A percentile compares a stretch with the other conserved stretches of the same genome.
phyloP scores from a whole-genome alignment of 2,888 invertebrate genomes.

The Ochropacha duplaris region DNA sequence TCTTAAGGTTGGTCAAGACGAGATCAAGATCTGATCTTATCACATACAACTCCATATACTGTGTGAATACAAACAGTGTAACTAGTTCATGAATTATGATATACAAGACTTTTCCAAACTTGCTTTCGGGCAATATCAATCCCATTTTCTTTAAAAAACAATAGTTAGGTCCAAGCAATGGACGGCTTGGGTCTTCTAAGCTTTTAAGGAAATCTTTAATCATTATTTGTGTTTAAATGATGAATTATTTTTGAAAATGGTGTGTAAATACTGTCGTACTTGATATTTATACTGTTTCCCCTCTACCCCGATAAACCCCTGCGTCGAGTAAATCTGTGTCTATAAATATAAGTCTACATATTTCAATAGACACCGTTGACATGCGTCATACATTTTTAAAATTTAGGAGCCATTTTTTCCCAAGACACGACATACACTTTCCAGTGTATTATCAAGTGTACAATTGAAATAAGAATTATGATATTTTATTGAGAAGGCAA shows the following conservation, averaged over 20 bases:
- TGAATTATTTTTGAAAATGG: slow-evolving; percentile 14
- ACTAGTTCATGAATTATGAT: slow-evolving; percentile 52
- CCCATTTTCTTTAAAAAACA: slow-evolving; percentile 57
- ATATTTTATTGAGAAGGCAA: neutral
- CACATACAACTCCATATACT: slow-evolving; percentile 62
- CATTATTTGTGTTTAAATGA: slow-evolving; percentile 30
- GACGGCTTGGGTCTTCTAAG: slow-evolving; percentile 52
- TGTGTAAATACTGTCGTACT: slow-evolving; percentile 9
- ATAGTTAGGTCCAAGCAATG: slow-evolving; percentile 62
- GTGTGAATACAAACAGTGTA: slow-evolving; percentile 56
- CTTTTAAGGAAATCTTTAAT: slow-evolving; percentile 39
- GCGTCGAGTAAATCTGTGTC: slow-evolving; percentile 24
- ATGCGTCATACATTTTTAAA: slow-evolving; percentile 3
- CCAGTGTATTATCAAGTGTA: neutral
- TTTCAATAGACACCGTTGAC: neutral
- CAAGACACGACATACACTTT: neutral
- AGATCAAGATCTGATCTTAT: slow-evolving; percentile 59
- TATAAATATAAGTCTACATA: neutral
- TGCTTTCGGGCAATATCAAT: slow-evolving; percentile 54
- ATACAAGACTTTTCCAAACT: slow-evolving; percentile 31
- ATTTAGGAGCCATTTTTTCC: neutral
- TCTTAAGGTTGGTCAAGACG: slow-evolving; percentile 64
- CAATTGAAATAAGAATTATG: neutral
- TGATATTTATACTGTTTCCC: slow-evolving; percentile 30
- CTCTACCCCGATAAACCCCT: slow-evolving; percentile 18